These are phyloP conservation scores for Acomys russatus DNA, from an alignment of 2,797 vertebrate genomes.

Conservation along the genomic window DNA sequence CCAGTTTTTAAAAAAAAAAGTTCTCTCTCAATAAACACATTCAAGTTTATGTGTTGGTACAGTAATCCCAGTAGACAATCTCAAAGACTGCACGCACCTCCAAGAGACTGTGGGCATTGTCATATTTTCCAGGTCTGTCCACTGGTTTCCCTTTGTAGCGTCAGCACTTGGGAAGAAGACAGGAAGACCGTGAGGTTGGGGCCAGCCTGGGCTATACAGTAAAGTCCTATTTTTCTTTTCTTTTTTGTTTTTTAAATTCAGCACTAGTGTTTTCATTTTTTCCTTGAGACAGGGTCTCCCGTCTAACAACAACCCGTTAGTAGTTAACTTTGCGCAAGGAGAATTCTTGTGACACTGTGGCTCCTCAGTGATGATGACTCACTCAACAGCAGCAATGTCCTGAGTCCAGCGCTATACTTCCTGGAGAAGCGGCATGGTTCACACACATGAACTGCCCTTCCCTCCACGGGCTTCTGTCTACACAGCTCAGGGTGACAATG, in stretches of 20 bases:
- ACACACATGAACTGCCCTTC: slow-evolving; percentile 20
- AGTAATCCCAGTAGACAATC: slow-evolving; percentile 40
- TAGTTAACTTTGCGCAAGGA: slow-evolving; percentile 56
- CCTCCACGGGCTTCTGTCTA: background rate
- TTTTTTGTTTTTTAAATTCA: background rate
- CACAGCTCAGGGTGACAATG: background rate
- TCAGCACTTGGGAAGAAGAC: background rate
- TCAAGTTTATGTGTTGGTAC: background rate
- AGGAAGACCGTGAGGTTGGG: background rate
- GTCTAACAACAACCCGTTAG: slow-evolving; percentile 5
- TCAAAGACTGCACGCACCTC: background rate
- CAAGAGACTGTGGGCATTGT: slow-evolving; percentile 26
- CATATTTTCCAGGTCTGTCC: slow-evolving; percentile 45
- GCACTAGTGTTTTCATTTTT: background rate
- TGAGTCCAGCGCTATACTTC: background rate
- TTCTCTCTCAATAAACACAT: slow-evolving; percentile 15
- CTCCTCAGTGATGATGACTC: background rate
- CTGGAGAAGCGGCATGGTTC: background rate
- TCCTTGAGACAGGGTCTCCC: background rate
- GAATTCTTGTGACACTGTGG: background rate
- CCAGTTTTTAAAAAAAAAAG: background rate
- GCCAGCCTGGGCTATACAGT: background rate
- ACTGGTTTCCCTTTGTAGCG: background rate
- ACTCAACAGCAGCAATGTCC: background rate
- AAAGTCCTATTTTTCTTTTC: background rate